Conservation (phyloP, 1,140 invertebrate genomes). For the Proales similis region DNA sequence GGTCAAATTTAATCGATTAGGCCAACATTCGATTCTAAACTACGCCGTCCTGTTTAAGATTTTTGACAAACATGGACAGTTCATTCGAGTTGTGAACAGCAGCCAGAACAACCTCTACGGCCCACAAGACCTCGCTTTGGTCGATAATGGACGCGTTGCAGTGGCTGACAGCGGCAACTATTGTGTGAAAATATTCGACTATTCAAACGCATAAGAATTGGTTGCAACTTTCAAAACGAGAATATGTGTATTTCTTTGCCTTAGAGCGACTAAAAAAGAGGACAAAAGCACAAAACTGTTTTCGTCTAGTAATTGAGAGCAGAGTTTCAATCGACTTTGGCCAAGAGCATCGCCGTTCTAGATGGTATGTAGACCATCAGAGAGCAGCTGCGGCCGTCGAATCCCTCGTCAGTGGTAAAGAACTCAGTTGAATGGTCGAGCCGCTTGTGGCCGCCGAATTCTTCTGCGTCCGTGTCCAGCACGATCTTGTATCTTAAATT, state of each 20-base stretch:
- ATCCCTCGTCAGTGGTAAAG: conserved; percentile 62
- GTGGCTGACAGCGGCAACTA: conserved; percentile 61
- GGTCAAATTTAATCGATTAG: neutral
- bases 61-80: conserved; percentile 58
- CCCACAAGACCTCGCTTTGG: conserved; percentile 57
- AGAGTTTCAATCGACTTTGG: conserved; percentile 9
- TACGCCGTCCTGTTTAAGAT: conserved; percentile 49
- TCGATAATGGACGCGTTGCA: conserved; percentile 55
- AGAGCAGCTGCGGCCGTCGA: conserved; percentile 59
- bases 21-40: neutral
- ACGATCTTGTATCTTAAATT: conserved; percentile 63
- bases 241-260: too few relatives aligned
- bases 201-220: conserved; percentile 45
- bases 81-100: conserved; percentile 58
- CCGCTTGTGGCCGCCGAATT: conserved; percentile 73
- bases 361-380: conserved; percentile 56
- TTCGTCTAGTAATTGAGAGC: neutral
- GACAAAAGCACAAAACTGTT: conserved; percentile 12
- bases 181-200: conserved; percentile 58
- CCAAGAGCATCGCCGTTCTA: conserved; percentile 32
- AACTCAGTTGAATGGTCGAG: conserved; percentile 66
- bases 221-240: neutral
- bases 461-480: conserved; percentile 69
- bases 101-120: conserved; percentile 58
- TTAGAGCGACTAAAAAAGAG: conserved; percentile 27